Conservation (phyloP, 2,888 invertebrate species). For the Heteromurus nitidus region DNA sequence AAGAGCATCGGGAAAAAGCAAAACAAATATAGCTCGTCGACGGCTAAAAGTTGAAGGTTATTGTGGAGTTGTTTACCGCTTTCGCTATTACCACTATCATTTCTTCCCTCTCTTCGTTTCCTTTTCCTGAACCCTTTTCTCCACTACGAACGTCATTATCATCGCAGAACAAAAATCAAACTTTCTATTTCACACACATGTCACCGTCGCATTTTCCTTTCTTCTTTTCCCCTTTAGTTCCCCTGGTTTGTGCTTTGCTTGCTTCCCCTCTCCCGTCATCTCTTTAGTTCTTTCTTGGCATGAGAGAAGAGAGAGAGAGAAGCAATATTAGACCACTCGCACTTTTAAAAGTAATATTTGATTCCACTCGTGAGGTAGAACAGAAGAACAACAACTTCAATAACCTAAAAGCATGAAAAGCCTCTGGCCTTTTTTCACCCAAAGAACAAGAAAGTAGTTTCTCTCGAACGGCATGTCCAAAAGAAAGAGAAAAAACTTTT, state of each 20-base stretch:
- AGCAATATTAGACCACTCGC: neutral
- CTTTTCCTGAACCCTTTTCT: neutral
- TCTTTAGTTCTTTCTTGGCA: no score
- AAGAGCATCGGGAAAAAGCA: neutral
- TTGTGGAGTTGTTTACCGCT: neutral
- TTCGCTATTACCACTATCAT: slow-evolving; percentile 1
- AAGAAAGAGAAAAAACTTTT: neutral
- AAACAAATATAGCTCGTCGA: neutral
- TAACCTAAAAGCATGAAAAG: neutral
- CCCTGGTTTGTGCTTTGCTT: neutral
- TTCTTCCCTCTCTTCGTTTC: neutral
- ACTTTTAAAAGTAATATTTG: neutral
- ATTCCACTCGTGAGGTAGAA: neutral
- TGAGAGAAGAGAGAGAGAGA: no score
- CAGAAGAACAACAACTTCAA: neutral
- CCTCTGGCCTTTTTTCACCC: neutral
- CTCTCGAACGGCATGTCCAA: neutral
- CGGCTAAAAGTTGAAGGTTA: slow-evolving; percentile 2
- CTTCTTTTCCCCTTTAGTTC: neutral
- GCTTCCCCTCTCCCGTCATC: slow-evolving; percentile 3
- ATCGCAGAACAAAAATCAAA: neutral
- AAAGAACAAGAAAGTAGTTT: no score
- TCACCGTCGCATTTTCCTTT: no score
- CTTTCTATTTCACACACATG: neutral
- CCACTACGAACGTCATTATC: neutral